Evolutionary conservation across 2,888 invertebrate genomes (phyloP), one percentile per base, ranked within the genome.

Genomic region (Ectobius pallidus): DNA sequence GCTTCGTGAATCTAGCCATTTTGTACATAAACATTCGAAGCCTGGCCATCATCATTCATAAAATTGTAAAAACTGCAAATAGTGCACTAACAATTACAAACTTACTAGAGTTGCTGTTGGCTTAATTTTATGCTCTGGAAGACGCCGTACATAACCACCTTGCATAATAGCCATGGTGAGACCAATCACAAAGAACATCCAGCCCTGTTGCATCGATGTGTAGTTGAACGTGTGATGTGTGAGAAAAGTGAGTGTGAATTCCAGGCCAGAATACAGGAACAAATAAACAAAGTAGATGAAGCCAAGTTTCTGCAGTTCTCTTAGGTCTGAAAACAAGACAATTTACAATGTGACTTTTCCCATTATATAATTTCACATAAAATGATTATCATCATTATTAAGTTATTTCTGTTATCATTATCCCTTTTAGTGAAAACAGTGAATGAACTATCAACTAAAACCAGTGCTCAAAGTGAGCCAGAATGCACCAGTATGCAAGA

Each of bases 211-310:
- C 92, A 97, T 94, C 61, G 97, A 95, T 71, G 91, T 92, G 82
- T 94, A 98, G 69, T 91, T 88, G 82, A 98, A 97, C 46, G 92
- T 89, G 79, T 95, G 92, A 85, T 97, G 97, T 70, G 97, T 97
- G 63, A 99, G 87, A 85, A 99, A 99, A 70, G 98, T 97, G 42
- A 99, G 86, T 0, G 99, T 99, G 82, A 98, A 99, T 84, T 99
- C 99, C 72, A 99, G 86, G 2, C 98, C 99, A 70, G 98, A 97
- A 83, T 97, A 98, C 74, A 97, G 86, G 81, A 98, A 96, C 76
- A 98, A 86, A 84, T 97, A 99, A 11, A 96, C 83, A 82, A 99
- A 99, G 82, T 95, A 95, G 58, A 92, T 89, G 65, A 89, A 80
- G 69, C 95, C 95, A 77, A 95, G 83, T 71, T 85, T 87, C 73